phyloP scores from a whole-genome alignment of 2,888 invertebrate species.

The Hypomecis atomaria region DNA sequence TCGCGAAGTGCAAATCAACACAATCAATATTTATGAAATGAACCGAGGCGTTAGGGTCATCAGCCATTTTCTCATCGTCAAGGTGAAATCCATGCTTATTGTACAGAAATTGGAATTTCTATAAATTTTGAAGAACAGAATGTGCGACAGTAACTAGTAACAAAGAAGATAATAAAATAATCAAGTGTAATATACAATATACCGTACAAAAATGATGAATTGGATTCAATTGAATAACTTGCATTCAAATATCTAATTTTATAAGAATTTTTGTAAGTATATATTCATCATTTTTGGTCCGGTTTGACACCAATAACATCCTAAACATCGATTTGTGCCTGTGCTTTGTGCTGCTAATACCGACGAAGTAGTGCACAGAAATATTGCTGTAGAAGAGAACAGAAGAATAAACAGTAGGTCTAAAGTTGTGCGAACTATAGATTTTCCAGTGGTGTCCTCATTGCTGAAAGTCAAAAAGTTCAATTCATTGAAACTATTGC shows the following conservation, averaged over 20 bases:
- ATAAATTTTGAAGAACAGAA: conserved; percentile 53
- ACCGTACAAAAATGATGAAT: conserved; percentile 64
- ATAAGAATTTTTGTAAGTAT: background rate
- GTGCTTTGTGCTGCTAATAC: conserved; percentile 68
- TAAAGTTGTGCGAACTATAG: conserved; percentile 68
- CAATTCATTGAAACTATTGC: conserved; percentile 43
- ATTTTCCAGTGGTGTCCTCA: conserved; percentile 60
- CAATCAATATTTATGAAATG: conserved; percentile 61
- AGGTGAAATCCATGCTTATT: conserved; percentile 76
- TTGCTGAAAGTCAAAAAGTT: conserved; percentile 55
- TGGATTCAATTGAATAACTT: conserved; percentile 4
- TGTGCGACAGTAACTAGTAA: conserved; percentile 61
- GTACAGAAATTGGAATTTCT: conserved; percentile 79
- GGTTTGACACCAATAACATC: conserved; percentile 45
- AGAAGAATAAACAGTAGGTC: conserved; percentile 46
- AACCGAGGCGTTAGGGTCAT: conserved; percentile 77
- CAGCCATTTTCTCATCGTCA: conserved; percentile 72
- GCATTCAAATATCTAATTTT: background rate
- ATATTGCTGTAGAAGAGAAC: conserved; percentile 60
- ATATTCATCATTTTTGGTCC: conserved; percentile 63
- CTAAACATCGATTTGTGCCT: conserved; percentile 68
- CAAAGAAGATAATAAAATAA: conserved; percentile 36
- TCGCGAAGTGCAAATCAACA: conserved; percentile 69
- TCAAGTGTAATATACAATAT: conserved; percentile 49
- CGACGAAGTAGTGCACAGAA: conserved; percentile 70